Conservation (phyloP, 1,140 invertebrate genomes). For the Dufourea novaeangliae region DNA sequence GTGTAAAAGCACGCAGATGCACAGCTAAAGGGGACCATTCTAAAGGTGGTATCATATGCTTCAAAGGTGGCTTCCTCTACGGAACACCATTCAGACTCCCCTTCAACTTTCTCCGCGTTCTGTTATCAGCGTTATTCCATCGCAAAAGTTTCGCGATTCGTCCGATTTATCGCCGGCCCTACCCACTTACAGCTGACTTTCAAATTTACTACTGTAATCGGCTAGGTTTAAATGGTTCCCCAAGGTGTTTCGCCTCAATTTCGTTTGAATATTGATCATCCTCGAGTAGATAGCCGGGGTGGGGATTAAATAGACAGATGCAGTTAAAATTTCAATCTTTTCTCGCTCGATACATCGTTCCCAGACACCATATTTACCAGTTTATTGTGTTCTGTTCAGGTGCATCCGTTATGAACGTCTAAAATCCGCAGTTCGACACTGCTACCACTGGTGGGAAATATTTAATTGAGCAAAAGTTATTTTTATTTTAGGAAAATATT, state of each 20-base stretch:
- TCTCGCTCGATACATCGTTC: too few species aligned
- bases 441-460: too few species aligned
- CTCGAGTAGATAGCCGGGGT: neutral
- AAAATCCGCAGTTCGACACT: too few species aligned
- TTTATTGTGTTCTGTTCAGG: too few species aligned
- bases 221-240: constrained; percentile 30
- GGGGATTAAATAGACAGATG: neutral
- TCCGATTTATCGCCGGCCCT: constrained; percentile 47
- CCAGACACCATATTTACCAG: too few species aligned
- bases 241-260: constrained; percentile 12
- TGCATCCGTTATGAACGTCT: too few species aligned
- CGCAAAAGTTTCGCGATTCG: constrained; percentile 61
- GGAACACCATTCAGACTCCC: neutral
- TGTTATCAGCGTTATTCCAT: constrained; percentile 50
- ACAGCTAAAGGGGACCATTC: neutral
- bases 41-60: neutral
- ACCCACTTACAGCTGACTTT: constrained; percentile 20
- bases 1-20: neutral
- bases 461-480: too few species aligned
- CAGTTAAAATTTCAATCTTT: neutral
- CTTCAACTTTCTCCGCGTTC: neutral
- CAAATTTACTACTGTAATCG: constrained; percentile 41
- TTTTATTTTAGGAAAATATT: too few species aligned
- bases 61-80: neutral
- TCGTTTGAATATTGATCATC: constrained; percentile 12